phyloP scores from a whole-genome alignment of 2,113 vertebrate species.

The Sapayoa aenigma region DNA sequence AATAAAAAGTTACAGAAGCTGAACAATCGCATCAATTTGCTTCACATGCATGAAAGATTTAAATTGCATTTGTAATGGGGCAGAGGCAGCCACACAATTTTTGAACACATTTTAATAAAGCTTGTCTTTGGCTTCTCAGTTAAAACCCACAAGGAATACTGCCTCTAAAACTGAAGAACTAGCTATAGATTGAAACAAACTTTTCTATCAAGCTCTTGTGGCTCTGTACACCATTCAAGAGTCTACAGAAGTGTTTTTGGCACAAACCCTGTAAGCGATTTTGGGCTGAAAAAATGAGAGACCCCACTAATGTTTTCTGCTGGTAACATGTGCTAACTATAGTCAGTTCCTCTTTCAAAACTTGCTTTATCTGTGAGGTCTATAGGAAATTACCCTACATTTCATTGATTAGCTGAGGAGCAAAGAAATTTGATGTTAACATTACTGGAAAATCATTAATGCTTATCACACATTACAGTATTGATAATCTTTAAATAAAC shows the following conservation, averaged over 20 bases:
- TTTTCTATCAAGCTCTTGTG: background rate
- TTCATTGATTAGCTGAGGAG: background rate
- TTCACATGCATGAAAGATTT: background rate
- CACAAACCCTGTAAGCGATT: background rate
- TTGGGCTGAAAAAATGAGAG: background rate
- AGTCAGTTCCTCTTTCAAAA: background rate
- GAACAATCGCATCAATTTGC: background rate
- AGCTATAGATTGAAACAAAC: background rate
- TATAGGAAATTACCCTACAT: background rate
- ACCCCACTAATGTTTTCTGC: background rate
- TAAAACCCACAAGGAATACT: background rate
- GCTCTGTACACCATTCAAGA: background rate
- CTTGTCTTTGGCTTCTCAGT: background rate
- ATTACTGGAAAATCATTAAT: background rate
- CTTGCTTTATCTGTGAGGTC: background rate
- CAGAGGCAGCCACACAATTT: background rate
- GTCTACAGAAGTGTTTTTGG: background rate
- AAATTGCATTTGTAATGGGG: background rate
- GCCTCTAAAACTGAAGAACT: background rate
- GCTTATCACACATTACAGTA: background rate
- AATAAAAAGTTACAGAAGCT: background rate
- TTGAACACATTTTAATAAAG: constrained; percentile 13
- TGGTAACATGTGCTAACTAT: background rate
- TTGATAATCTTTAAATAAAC: background rate
- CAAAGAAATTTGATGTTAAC: background rate